Evolutionary conservation across 2,888 invertebrate genomes (phyloP), one percentile per base, ranked within the genome.

Genomic region (Fissipunctia ypsillon): DNA sequence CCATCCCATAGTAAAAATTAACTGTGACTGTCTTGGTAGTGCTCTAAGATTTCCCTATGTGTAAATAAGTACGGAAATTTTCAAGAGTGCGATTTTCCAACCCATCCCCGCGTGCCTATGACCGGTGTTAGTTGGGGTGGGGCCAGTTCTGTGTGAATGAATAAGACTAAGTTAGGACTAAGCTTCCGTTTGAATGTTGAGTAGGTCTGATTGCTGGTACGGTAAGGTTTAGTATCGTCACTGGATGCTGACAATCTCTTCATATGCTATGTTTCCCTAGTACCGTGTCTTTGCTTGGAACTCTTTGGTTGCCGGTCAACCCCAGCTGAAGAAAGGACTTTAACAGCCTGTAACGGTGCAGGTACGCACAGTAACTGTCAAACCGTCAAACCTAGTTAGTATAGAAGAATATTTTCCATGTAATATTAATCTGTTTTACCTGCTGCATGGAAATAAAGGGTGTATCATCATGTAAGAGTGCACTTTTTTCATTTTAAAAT

Each of bases 221-320:
- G 0, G 43, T 56, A 72, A 50, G 50, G 35, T 28, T 56, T 31
- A 73, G 14, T 16, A 35, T 65, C n/a, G 28, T 66, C 38, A 25
- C 41, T 14, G 2, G 52, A 19, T 22, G 7, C n/a, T 31, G 41
- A 56, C 5, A 25, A 35, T 31, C 38, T 69, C 43, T 68, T 56
- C 16, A 35, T 48, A 22, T 1, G 10, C 38, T 45, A 60, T 74
- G 80, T 61, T 61, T 50, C 19, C 75, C 60, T 69, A 43, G 65
- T 78, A 74, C 9, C 12, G 19, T 1, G n/a, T 10, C 22, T 48
- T 56, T 52, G 0, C 4, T 60, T 38, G 25, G 25, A 35, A 57
- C n/a, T 43, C 28, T 28, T 48, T 70, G 22, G 54, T 28, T 35
- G 60, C 10, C 19, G 2, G 9, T 41, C 38, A 60, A 31, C 25